phyloP scores from a whole-genome alignment of 2,113 vertebrate genomes.

The Cheilinus undulatus region DNA sequence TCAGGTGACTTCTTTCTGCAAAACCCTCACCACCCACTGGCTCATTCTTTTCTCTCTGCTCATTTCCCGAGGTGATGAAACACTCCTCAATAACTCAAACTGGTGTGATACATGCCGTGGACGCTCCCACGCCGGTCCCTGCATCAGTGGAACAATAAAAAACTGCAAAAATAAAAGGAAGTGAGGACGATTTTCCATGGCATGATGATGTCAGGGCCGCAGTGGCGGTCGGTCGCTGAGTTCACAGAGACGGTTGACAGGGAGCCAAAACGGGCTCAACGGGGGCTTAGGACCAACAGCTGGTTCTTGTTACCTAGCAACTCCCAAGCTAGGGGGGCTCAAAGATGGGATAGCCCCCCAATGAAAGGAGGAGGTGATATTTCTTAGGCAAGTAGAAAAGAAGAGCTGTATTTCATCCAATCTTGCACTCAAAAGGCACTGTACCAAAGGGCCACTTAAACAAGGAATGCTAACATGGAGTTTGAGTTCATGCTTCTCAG shows the following conservation, averaged over 20 bases:
- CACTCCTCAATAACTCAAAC: slow-evolving; percentile 37
- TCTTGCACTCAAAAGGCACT: slow-evolving; percentile 1
- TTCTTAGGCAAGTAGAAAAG: slow-evolving; percentile 62
- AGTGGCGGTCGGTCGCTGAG: slow-evolving; percentile 58
- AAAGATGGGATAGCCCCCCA: slow-evolving; percentile 54
- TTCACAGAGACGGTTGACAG: slow-evolving; percentile 63
- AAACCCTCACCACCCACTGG: neutral
- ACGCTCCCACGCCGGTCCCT: slow-evolving; percentile 33
- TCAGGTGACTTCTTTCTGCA: slow-evolving; percentile 34
- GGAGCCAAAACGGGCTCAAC: slow-evolving; percentile 68
- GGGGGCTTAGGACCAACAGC: slow-evolving; percentile 78
- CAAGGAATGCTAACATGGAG: slow-evolving; percentile 39
- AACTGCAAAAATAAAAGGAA: slow-evolving; percentile 78
- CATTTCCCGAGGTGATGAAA: slow-evolving; percentile 50
- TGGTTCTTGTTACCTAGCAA: slow-evolving; percentile 85
- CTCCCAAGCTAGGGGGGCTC: slow-evolving; percentile 75
- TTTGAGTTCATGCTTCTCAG: neutral
- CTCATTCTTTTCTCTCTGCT: slow-evolving; percentile 21
- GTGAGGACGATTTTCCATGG: slow-evolving; percentile 79
- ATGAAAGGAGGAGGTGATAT: slow-evolving; percentile 27
- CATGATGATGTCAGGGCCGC: slow-evolving; percentile 76
- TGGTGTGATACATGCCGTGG: slow-evolving; percentile 31
- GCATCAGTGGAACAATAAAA: slow-evolving; percentile 70
- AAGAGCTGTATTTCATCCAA: slow-evolving; percentile 40
- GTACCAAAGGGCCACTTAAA: slow-evolving; percentile 27